Percentiles rank a stretch among this genome's conserved stretches.
These are phyloP conservation scores for Acanthacorydalis orientalis DNA, from an alignment of 2,888 invertebrate genomes.

Conservation along the genomic window DNA sequence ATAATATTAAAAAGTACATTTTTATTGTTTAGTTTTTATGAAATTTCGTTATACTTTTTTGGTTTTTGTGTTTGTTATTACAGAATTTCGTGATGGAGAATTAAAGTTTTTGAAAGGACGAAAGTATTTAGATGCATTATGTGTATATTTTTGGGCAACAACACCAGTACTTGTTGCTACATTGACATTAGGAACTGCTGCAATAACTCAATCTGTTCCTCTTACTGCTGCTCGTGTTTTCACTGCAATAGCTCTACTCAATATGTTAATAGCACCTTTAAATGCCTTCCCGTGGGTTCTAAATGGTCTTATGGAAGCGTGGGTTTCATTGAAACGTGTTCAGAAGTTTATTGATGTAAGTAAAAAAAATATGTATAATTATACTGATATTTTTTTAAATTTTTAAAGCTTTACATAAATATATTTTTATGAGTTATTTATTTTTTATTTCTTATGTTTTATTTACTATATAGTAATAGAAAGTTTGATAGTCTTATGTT, in stretches of 20 bases:
- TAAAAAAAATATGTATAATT: constrained; percentile 9
- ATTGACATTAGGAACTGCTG: constrained; percentile 65
- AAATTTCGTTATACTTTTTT: neutral
- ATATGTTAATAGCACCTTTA: constrained; percentile 88
- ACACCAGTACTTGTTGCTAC: constrained; percentile 84
- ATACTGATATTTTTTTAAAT: neutral
- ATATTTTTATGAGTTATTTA: too few relatives aligned
- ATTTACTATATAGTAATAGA: too few relatives aligned
- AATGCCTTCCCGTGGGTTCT: constrained; percentile 98
- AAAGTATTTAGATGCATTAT: constrained; percentile 92
- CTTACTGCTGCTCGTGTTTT: constrained; percentile 84
- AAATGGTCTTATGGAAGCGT: constrained; percentile 89
- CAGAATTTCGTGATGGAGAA: constrained; percentile 52
- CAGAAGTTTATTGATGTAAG: constrained; percentile 64
- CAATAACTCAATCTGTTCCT: constrained; percentile 50
- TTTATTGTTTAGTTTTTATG: neutral
- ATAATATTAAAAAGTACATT: neutral
- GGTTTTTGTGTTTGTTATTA: constrained; percentile 12
- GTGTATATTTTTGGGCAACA: constrained; percentile 98
- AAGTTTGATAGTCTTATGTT: too few relatives aligned
- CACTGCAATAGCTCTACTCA: constrained; percentile 84
- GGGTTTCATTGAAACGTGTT: constrained; percentile 82
- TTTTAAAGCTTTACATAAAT: neutral
- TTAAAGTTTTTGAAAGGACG: constrained; percentile 62
- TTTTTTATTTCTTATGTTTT: too few relatives aligned